Percentiles rank a stretch among this genome's conserved stretches.
Evolutionary conservation across 53 echinoderm and acorn worm genomes (phyloP).

Genomic region (Echinarachnius parma): DNA sequence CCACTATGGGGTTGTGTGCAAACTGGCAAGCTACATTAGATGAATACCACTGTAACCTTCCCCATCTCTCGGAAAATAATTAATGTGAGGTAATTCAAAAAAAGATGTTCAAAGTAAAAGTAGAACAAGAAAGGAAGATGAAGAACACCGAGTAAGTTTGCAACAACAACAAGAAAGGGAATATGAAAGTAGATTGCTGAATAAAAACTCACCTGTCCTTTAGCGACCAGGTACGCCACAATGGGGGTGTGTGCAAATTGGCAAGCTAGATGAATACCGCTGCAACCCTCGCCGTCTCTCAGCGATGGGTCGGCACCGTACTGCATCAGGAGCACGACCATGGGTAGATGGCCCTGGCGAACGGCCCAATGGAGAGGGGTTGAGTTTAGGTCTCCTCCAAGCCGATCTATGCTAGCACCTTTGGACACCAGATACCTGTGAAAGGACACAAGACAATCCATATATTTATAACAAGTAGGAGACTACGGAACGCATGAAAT

Average conservation of each 20-base stretch:
- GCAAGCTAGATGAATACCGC: slow-evolving; percentile 80
- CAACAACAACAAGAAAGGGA: too few relatives aligned
- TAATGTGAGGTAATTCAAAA: too few relatives aligned
- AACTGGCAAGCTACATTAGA: too few relatives aligned
- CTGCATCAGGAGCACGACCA: slow-evolving; percentile 89
- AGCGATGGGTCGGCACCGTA: slow-evolving; percentile 91
- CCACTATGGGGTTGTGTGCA: too few relatives aligned
- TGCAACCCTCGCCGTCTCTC: slow-evolving; percentile 81
- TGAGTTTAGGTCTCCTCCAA: slow-evolving; percentile 90
- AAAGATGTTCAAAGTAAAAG: too few relatives aligned
- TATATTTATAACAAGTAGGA: too few relatives aligned
- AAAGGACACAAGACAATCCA: not conserved
- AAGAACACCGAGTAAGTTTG: too few relatives aligned
- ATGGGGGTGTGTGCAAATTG: slow-evolving; percentile 96
- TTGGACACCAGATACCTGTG: slow-evolving; percentile 74
- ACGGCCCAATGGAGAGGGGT: slow-evolving; percentile 97
- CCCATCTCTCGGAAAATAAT: too few relatives aligned
- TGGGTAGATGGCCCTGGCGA: slow-evolving; percentile 90
- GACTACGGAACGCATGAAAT: too few relatives aligned
- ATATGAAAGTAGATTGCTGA: too few relatives aligned
- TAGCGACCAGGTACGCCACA: slow-evolving; percentile 85
- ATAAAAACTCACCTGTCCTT: slow-evolving; percentile 71
- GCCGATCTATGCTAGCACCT: slow-evolving; percentile 80
- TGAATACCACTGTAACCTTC: too few relatives aligned
- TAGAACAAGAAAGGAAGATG: too few relatives aligned